Conservation (phyloP, 2,113 vertebrate genomes). For the Triplophysa dalaica region DNA sequence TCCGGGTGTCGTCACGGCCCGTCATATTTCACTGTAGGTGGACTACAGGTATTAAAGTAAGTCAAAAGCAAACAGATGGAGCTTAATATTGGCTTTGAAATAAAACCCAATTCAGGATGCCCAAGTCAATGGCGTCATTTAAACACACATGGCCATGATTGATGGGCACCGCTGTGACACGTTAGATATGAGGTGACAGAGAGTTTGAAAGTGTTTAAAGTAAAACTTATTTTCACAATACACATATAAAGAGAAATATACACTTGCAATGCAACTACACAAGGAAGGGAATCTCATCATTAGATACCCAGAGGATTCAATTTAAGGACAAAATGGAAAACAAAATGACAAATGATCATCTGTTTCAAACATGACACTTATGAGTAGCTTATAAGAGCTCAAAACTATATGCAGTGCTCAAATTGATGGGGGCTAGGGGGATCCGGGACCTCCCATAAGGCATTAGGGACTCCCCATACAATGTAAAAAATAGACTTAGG, state of each 20-base stretch:
- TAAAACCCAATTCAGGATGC: slow-evolving; percentile 63
- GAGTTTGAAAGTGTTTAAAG: slow-evolving; percentile 21
- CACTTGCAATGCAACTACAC: slow-evolving; percentile 18
- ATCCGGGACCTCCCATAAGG: no score
- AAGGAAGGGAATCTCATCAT: slow-evolving; percentile 8
- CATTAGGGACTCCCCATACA: no score
- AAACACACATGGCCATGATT: slow-evolving; percentile 36
- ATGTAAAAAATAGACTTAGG: no score
- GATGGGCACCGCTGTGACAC: slow-evolving; percentile 23
- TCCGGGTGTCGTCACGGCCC: slow-evolving; percentile 24
- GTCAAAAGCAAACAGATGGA: slow-evolving; percentile 55
- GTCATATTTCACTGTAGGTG: slow-evolving; percentile 30
- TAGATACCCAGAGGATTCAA: no score
- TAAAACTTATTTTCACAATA: slow-evolving; percentile 31
- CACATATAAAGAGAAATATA: slow-evolving; percentile 11
- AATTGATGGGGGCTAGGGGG: no score
- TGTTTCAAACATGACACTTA: no score
- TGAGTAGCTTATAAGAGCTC: no score
- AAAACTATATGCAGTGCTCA: no score
- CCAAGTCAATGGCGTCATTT: slow-evolving; percentile 31
- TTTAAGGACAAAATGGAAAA: no score
- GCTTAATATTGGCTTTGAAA: slow-evolving; percentile 34
- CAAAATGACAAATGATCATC: no score
- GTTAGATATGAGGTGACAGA: slow-evolving; percentile 28
- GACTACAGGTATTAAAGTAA: slow-evolving; percentile 47